These are phyloP conservation scores for Gambusia holbrooki DNA, from an alignment of 2,113 vertebrate genomes.

Conservation along the genomic window DNA sequence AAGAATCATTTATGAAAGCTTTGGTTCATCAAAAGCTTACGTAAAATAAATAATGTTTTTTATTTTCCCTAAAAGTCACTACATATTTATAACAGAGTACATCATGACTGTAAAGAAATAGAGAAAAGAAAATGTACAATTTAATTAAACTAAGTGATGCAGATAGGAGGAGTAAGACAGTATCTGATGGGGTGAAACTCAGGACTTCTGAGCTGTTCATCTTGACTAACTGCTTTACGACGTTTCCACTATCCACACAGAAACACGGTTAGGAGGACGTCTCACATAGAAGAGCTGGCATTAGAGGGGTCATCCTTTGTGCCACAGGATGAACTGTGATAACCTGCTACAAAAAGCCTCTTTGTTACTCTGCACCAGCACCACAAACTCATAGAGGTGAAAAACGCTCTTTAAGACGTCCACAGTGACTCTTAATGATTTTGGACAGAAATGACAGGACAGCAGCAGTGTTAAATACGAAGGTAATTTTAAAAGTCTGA, in stretches of 20 bases:
- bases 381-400: too few relatives aligned
- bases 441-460: neutral
- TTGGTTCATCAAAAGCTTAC: neutral
- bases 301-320: neutral
- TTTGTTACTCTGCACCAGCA: constrained; percentile 2
- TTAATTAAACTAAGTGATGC: neutral
- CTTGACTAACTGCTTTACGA: neutral
- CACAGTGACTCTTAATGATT: too few relatives aligned
- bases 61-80: neutral
- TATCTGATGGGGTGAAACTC: constrained; percentile 1
- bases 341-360: constrained; percentile 4
- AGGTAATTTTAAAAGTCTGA: neutral
- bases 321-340: constrained; percentile 19
- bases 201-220: neutral
- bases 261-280: neutral
- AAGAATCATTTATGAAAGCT: neutral
- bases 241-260: constrained; percentile 13
- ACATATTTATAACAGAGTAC: neutral
- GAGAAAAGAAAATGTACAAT: neutral
- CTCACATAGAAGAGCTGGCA: neutral
- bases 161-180: neutral
- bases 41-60: too few relatives aligned
- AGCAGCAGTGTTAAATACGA: neutral
- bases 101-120: neutral
- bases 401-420: too few relatives aligned